Evolutionary conservation across 1,140 invertebrate species (phyloP).

Genomic region (Carcinoscorpius rotundicauda): DNA sequence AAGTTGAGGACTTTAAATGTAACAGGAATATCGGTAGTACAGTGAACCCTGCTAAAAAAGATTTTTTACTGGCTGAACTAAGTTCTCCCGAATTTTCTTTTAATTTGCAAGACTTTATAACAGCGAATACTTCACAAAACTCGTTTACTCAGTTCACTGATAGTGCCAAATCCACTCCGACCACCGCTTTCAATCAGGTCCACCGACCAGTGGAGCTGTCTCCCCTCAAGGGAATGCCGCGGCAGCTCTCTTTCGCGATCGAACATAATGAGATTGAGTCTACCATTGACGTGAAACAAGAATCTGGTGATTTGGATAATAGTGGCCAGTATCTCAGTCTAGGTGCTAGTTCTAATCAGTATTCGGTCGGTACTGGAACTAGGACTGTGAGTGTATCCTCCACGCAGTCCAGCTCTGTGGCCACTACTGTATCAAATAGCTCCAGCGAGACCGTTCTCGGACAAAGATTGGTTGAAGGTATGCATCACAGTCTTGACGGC

Average conservation of each 20-base stretch:
- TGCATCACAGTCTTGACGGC: neutral
- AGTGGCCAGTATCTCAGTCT: too few relatives aligned
- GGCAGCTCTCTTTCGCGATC: slow-evolving; percentile 16
- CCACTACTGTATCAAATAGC: neutral
- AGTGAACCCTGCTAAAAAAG: neutral
- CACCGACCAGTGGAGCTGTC: neutral
- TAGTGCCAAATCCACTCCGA: slow-evolving; percentile 13
- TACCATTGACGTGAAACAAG: too few relatives aligned
- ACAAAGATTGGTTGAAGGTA: neutral
- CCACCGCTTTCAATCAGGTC: slow-evolving; percentile 5
- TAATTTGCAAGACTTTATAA: slow-evolving; percentile 24
- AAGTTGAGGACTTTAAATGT: slow-evolving; percentile 8
- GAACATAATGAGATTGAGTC: neutral
- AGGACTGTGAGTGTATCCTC: slow-evolving; percentile 1
- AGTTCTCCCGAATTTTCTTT: slow-evolving; percentile 23
- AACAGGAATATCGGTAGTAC: too few relatives aligned
- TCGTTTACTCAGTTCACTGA: slow-evolving; percentile 4
- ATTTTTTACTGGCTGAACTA: slow-evolving; percentile 18
- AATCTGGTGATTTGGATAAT: too few relatives aligned
- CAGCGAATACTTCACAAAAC: slow-evolving; percentile 10
- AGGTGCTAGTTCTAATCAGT: too few relatives aligned
- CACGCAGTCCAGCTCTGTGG: neutral
- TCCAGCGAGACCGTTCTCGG: neutral
- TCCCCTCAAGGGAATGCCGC: slow-evolving; percentile 17
- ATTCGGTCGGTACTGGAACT: neutral